Conservation (phyloP, 2,113 vertebrate genomes). For the Lipophrys pholis region DNA sequence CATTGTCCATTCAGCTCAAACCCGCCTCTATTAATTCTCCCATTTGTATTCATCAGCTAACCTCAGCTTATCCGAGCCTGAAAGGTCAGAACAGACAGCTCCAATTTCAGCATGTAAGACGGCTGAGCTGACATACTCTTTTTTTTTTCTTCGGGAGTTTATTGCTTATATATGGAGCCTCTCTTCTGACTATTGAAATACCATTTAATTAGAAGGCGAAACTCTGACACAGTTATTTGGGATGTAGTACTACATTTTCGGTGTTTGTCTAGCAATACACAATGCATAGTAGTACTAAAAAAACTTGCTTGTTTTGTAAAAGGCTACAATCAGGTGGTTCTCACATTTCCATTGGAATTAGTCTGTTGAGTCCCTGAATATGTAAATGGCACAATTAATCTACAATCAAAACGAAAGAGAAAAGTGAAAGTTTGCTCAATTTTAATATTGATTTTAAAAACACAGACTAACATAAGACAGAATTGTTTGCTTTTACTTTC, state of each 20-base stretch:
- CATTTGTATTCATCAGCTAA: constrained; percentile 49
- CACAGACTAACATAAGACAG: background rate
- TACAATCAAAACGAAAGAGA: background rate
- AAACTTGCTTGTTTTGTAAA: no score
- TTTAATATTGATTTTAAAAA: background rate
- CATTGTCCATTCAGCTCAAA: constrained; percentile 34
- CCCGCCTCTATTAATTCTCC: constrained; percentile 26
- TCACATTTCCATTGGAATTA: no score
- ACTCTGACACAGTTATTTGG: constrained; percentile 9
- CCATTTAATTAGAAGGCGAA: constrained; percentile 17
- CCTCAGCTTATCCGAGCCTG: constrained; percentile 8
- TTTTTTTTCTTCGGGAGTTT: constrained; percentile 32
- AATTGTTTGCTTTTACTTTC: constrained; percentile 2
- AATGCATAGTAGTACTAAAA: no score
- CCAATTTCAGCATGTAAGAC: constrained; percentile 26
- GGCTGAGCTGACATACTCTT: constrained; percentile 6
- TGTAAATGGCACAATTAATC: no score
- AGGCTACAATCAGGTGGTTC: no score
- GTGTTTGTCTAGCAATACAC: background rate
- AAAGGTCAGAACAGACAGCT: constrained; percentile 42
- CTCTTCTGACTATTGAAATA: constrained; percentile 41
- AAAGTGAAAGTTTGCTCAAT: background rate
- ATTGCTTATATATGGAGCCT: constrained; percentile 23
- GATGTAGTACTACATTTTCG: background rate
- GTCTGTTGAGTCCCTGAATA: no score